Evolutionary conservation across 2,888 invertebrate species (phyloP).

Genomic region (Pegoplata infirma): DNA sequence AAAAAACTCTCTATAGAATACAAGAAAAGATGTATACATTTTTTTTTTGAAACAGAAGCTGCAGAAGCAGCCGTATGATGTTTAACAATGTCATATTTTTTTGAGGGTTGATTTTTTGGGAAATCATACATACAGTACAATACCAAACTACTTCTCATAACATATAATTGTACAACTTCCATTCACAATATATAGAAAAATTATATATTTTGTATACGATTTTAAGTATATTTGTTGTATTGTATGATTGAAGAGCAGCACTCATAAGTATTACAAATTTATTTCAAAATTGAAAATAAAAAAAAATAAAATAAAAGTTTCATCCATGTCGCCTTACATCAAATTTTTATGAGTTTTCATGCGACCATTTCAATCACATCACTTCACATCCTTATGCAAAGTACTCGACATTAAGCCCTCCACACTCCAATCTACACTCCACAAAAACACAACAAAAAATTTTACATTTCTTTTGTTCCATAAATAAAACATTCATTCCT

Average conservation of each 20-base stretch:
- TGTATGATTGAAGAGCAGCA: conserved; percentile 41
- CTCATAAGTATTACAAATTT: conserved; percentile 61
- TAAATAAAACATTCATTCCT: conserved; percentile 62
- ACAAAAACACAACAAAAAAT: conserved; percentile 52
- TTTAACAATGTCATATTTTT: conserved; percentile 52
- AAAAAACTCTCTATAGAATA: not conserved
- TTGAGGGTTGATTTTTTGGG: conserved; percentile 33
- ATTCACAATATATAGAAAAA: too few species aligned
- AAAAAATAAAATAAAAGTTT: conserved; percentile 25
- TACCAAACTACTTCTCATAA: conserved; percentile 18
- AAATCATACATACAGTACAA: conserved; percentile 33
- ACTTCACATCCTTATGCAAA: conserved; percentile 60
- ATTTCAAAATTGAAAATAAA: conserved; percentile 48
- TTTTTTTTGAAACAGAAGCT: conserved; percentile 15
- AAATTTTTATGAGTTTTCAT: conserved; percentile 59
- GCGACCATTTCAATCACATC: conserved; percentile 63
- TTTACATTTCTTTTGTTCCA: conserved; percentile 63
- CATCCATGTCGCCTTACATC: conserved; percentile 53
- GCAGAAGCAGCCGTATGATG: conserved; percentile 16
- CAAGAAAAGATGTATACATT: conserved; percentile 27
- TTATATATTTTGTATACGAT: not conserved
- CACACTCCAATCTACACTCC: conserved; percentile 31
- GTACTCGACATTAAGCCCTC: conserved; percentile 60
- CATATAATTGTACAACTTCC: too few species aligned
- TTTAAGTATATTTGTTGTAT: conserved; percentile 34